Percentiles rank a stretch among this genome's conserved stretches.
phyloP scores from a whole-genome alignment of 2,113 vertebrate species.

The Nerophis lumbriciformis region DNA sequence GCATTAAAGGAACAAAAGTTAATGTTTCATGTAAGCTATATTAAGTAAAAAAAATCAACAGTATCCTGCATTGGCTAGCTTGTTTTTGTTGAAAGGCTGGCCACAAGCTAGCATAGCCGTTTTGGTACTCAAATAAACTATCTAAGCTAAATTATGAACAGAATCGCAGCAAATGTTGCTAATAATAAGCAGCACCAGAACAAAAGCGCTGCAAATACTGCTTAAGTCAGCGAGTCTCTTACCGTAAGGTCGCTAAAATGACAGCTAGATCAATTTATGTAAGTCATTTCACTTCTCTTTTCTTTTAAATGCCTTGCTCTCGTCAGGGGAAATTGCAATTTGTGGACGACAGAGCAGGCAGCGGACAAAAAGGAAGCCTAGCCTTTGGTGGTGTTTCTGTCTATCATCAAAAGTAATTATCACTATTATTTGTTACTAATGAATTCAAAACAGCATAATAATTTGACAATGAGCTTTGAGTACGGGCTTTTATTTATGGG shows the following conservation, averaged over 20 bases:
- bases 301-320: too few relatives aligned
- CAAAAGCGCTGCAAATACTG: neutral
- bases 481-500: too few relatives aligned
- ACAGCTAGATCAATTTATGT: slow-evolving; percentile 64
- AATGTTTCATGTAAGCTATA: neutral
- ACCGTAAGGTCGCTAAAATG: slow-evolving; percentile 81
- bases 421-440: too few relatives aligned
- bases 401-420: too few relatives aligned
- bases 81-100: neutral
- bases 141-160: slow-evolving; percentile 1
- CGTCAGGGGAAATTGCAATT: too few relatives aligned
- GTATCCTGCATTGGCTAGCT: neutral
- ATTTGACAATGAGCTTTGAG: too few relatives aligned
- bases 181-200: neutral
- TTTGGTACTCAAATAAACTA: slow-evolving; percentile 1
- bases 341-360: too few relatives aligned
- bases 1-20: neutral
- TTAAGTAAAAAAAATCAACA: too few relatives aligned
- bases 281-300: too few relatives aligned
- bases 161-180: neutral
- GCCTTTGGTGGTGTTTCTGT: too few relatives aligned
- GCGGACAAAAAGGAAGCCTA: too few relatives aligned
- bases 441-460: too few relatives aligned
- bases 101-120: slow-evolving; percentile 2
- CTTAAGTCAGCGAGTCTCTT: slow-evolving; percentile 54